phyloP scores from a whole-genome alignment of 2,888 invertebrate species.

The Cantharis flavilabris region DNA sequence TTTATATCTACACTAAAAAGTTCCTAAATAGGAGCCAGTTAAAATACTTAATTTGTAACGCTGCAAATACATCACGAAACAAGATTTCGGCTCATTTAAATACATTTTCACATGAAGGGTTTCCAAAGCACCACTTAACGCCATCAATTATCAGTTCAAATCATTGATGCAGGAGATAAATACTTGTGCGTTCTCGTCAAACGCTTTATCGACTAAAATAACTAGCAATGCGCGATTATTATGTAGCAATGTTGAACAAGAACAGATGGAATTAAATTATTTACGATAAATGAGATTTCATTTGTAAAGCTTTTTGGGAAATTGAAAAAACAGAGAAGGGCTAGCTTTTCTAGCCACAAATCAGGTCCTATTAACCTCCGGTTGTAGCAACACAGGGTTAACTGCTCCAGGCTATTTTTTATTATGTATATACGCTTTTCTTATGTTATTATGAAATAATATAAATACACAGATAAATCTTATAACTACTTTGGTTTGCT shows the following conservation, averaged over 20 bases:
- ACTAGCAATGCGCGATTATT: conserved; percentile 10
- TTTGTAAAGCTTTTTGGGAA: not conserved
- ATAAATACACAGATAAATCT: no score
- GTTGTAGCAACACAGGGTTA: no score
- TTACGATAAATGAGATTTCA: not conserved
- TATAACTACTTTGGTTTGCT: no score
- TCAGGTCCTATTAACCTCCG: not conserved
- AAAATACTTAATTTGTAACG: not conserved
- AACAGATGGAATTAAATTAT: not conserved
- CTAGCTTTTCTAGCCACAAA: not conserved
- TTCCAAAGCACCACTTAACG: conserved; percentile 20
- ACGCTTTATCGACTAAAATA: conserved; percentile 7
- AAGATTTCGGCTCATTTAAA: conserved; percentile 9
- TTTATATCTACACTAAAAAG: not conserved
- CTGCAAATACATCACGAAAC: conserved; percentile 11
- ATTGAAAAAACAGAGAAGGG: not conserved
- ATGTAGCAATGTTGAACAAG: not conserved
- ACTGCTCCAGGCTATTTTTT: no score
- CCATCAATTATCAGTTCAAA: conserved; percentile 20
- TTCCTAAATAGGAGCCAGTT: not conserved
- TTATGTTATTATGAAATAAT: no score
- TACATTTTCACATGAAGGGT: conserved; percentile 15
- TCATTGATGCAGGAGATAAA: conserved; percentile 14
- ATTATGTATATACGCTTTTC: no score
- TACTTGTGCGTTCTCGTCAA: conserved; percentile 8